A percentile compares a stretch with the other conserved stretches of the same genome.
These are phyloP conservation scores for Drosophila paulistorum DNA, from an alignment of 1,140 invertebrate species.

Conservation along the genomic window DNA sequence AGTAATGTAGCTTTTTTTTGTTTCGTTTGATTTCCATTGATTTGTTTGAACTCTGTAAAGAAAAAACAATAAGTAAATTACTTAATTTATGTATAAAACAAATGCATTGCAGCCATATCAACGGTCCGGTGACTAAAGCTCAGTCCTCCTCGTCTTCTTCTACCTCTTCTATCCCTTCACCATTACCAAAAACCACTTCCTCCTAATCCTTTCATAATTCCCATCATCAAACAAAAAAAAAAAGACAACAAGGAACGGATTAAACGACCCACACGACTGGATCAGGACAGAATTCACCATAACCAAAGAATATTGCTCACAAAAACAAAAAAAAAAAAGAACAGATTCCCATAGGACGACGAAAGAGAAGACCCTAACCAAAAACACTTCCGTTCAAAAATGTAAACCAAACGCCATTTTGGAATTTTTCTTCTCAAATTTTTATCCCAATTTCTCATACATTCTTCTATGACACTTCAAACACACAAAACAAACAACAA, in stretches of 20 bases:
- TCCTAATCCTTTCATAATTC: slow-evolving; percentile 32
- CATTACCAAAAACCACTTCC: slow-evolving; percentile 32
- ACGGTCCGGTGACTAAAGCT: slow-evolving; percentile 83
- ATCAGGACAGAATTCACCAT: slow-evolving; percentile 22
- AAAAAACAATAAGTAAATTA: slow-evolving; percentile 20
- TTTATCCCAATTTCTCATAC: slow-evolving; percentile 63
- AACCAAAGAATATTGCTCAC: slow-evolving; percentile 37
- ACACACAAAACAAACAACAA: slow-evolving; percentile 4
- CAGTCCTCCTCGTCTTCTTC: slow-evolving; percentile 54
- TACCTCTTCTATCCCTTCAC: slow-evolving; percentile 35
- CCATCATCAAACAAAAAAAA: slow-evolving; percentile 35
- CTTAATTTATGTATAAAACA: slow-evolving; percentile 22
- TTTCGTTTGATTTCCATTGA: slow-evolving; percentile 57
- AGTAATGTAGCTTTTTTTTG: not conserved
- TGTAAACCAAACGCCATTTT: slow-evolving; percentile 62
- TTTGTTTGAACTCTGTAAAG: slow-evolving; percentile 31
- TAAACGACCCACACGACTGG: slow-evolving; percentile 25
- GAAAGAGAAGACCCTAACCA: slow-evolving; percentile 23
- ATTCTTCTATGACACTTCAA: slow-evolving; percentile 25
- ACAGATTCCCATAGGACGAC: not conserved
- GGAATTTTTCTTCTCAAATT: slow-evolving; percentile 45
- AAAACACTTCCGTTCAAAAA: slow-evolving; percentile 44
- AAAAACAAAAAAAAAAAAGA: not conserved
- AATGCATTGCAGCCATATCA: slow-evolving; percentile 81
- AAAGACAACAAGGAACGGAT: not conserved